Conservation (phyloP, 2,797 vertebrate species). For the Silurus aristotelis region DNA sequence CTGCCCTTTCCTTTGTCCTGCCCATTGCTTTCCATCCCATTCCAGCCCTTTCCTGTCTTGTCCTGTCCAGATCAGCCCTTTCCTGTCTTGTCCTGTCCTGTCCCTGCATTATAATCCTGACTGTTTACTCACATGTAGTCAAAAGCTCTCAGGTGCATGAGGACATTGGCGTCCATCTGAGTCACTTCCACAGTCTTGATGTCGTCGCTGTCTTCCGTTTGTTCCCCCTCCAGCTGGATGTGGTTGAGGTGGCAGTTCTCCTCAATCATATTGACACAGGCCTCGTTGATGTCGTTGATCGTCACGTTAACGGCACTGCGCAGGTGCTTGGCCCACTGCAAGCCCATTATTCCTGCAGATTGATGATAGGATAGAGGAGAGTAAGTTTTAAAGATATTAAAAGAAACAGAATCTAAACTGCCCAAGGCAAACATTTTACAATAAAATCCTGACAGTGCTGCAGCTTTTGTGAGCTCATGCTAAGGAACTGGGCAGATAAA, state of each 20-base stretch:
- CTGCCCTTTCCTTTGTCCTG: too few relatives aligned
- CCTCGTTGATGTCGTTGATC: slow-evolving; percentile 91
- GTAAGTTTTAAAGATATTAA: too few relatives aligned
- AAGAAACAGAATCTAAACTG: too few relatives aligned
- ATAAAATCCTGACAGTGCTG: neutral
- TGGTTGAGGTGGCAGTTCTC: slow-evolving; percentile 94
- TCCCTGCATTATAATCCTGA: neutral
- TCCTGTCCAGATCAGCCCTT: neutral
- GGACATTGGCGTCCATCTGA: slow-evolving; percentile 96
- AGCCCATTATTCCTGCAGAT: slow-evolving; percentile 89
- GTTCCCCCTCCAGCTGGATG: slow-evolving; percentile 79
- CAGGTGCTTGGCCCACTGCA: slow-evolving; percentile 97
- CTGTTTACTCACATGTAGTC: slow-evolving; percentile 86
- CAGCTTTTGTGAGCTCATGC: neutral
- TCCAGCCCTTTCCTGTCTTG: too few relatives aligned
- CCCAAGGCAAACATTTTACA: too few relatives aligned
- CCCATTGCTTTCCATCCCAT: too few relatives aligned
- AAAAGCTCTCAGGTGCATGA: slow-evolving; percentile 93
- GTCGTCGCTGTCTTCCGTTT: slow-evolving; percentile 57
- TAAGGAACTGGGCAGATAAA: neutral
- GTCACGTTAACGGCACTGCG: slow-evolving; percentile 86
- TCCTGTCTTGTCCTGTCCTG: neutral
- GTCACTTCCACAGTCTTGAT: slow-evolving; percentile 83
- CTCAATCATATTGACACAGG: slow-evolving; percentile 88
- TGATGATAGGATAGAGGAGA: too few relatives aligned